Percentiles rank a stretch among this genome's conserved stretches.
Evolutionary conservation across 1,140 invertebrate species (phyloP).

Genomic region (Sinella curviseta): DNA sequence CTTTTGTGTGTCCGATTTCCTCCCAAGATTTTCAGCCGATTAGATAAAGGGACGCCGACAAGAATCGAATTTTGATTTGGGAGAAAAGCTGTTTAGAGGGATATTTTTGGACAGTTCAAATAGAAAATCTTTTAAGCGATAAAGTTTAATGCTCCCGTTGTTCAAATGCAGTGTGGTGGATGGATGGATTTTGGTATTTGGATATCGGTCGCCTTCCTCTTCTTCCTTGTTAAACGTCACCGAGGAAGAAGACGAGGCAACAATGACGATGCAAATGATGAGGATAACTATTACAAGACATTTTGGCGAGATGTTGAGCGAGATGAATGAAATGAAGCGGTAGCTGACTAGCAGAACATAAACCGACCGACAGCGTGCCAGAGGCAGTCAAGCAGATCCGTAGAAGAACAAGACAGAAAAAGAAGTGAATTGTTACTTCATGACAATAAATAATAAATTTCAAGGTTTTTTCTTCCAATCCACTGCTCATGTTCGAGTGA

Average conservation of each 20-base stretch:
- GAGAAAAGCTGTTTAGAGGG: not conserved
- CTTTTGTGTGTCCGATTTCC: not conserved
- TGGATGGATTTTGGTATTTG: not conserved
- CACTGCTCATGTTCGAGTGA: not conserved
- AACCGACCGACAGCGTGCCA: conserved; percentile 4
- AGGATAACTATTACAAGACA: not conserved
- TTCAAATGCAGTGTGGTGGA: no score
- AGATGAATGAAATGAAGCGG: not conserved
- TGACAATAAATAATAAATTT: conserved; percentile 27
- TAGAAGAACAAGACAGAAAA: not conserved
- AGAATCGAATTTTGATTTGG: not conserved
- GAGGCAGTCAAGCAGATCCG: conserved; percentile 4
- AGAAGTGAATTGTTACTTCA: conserved; percentile 6
- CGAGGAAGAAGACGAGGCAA: not conserved
- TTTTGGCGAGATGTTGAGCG: not conserved
- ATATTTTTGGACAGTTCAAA: not conserved
- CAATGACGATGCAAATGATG: conserved; percentile 13
- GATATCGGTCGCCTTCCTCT: not conserved
- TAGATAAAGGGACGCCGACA: conserved; percentile 16
- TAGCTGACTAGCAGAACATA: not conserved
- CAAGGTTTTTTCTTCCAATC: conserved; percentile 12
- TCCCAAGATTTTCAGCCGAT: not conserved
- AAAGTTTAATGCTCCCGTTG: conserved; percentile 12
- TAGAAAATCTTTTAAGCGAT: not conserved
- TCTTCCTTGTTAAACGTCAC: not conserved